phyloP scores from a whole-genome alignment of 1,140 invertebrate species.

The Drosophila ficusphila region DNA sequence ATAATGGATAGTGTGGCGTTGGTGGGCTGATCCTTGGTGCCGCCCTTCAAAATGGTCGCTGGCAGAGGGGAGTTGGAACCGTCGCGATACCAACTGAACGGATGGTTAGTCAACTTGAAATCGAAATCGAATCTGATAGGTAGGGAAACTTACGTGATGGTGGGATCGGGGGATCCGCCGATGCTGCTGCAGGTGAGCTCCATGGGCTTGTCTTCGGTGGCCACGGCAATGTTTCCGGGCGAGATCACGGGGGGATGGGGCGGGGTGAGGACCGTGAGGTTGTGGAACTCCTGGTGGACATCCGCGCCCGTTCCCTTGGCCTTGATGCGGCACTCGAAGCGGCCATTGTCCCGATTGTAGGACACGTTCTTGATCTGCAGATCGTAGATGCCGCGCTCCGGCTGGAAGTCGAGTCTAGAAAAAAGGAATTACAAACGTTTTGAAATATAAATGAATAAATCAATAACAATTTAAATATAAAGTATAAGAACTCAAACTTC shows the following conservation, averaged over 20 bases:
- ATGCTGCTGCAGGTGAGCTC: constrained; percentile 92
- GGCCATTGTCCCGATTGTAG: constrained; percentile 95
- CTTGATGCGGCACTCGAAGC: constrained; percentile 95
- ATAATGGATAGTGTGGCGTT: constrained; percentile 89
- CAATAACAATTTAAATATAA: neutral
- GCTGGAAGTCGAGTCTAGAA: constrained; percentile 89
- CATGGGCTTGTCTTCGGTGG: constrained; percentile 91
- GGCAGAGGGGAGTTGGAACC: constrained; percentile 88
- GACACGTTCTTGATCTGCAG: constrained; percentile 93
- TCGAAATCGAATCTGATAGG: neutral
- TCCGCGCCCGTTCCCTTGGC: constrained; percentile 92
- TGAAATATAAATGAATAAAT: no score
- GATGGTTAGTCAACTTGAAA: neutral
- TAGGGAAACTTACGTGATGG: constrained; percentile 87
- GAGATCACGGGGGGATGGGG: constrained; percentile 91
- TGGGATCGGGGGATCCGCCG: constrained; percentile 95
- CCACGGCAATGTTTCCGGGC: constrained; percentile 88
- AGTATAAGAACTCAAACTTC: neutral
- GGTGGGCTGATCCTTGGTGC: constrained; percentile 89
- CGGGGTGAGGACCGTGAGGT: constrained; percentile 93
- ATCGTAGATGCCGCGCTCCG: constrained; percentile 93
- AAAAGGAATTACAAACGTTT: no score
- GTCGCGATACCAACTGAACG: constrained; percentile 88
- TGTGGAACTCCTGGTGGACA: constrained; percentile 92
- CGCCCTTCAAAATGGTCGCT: constrained; percentile 87